Base-by-base conservation (phyloP, 2,797 vertebrate genomes). In the Kryptolebias ocellatus region DNA sequence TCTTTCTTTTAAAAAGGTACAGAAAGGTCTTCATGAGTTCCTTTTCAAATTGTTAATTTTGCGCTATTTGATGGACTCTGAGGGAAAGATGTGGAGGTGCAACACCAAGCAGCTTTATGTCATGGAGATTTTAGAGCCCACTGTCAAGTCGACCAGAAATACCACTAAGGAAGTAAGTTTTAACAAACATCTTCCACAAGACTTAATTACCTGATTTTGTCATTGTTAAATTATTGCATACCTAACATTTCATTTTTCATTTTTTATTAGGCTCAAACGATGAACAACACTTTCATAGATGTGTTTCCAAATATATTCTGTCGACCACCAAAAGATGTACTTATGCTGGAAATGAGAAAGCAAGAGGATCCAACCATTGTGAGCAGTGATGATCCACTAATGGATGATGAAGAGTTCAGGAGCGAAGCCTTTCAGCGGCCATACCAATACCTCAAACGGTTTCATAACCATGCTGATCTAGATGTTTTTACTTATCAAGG, bases 31-130 rank as follows among this genome's bases (percentile, higher is more conserved):
- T 67, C 78, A 94, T 44, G 94, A 95, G 78, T 97, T 99, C 75
- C 94, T 99, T 1, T 99, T 99, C 90, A 98, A 96, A 74, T 89
- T 99, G 58, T 66, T 99, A 74, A 84, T 99, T 71, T 87, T 99
- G 49, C 95, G 92, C 52, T 95, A 96, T 78, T 90, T 99, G 55
- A 92, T 94, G 93, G 95, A 96, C 60, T 76, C 80, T 1, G 92
- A 94, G 37, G 97, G 97, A 76, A 95, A 93, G 18, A 94, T 97
- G 91, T 98, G 97, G 98, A 95, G 93, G 11, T 93, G 95, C 70
- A 95, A 88, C 77, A 91, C 90, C 1, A 84, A 80, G 44, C 95
- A 99, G 10, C 87, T 99, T 42, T 99, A 99, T 57, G 24, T 98
- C 53, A 77, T 99, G 20, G 98, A 99, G 59, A 94, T 96, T 62